These are phyloP conservation scores for Dryobates pubescens DNA, from an alignment of 2,797 vertebrate species.

Conservation along the genomic window DNA sequence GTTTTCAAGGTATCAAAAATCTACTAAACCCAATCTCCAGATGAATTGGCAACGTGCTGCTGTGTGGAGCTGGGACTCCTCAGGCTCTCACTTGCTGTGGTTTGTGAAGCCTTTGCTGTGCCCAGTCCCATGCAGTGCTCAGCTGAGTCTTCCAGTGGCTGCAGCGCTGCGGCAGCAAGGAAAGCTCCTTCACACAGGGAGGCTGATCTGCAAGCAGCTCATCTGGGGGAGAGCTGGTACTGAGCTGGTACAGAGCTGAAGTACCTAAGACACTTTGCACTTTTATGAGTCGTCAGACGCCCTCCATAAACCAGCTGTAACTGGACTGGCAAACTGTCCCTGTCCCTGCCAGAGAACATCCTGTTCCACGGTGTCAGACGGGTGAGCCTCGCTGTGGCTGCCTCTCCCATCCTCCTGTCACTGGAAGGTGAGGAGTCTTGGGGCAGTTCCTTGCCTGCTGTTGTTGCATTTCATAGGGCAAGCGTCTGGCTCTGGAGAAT, in stretches of 20 bases:
- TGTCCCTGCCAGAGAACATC: not conserved
- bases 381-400: not conserved
- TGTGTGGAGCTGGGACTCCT: not conserved
- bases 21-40: not conserved
- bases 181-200: accelerated
- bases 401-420: not conserved
- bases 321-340: not conserved
- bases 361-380: not conserved
- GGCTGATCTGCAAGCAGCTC: not conserved
- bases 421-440: not conserved
- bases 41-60: not conserved
- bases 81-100: accelerated
- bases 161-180: not conserved
- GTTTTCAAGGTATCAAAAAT: not conserved
- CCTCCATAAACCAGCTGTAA: conserved; percentile 26
- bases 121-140: not conserved
- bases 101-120: not conserved
- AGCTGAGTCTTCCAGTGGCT: not conserved
- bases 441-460: not conserved
- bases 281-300: not conserved
- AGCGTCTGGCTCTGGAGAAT: too few species aligned
- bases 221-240: not conserved
- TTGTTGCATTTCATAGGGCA: accelerated
- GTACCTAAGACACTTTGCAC: not conserved
- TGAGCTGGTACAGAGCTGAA: not conserved